Evolutionary conservation across 2,113 vertebrate species (phyloP), one percentile per base, ranked within the genome.

Genomic region (Manacus vitellinus): DNA sequence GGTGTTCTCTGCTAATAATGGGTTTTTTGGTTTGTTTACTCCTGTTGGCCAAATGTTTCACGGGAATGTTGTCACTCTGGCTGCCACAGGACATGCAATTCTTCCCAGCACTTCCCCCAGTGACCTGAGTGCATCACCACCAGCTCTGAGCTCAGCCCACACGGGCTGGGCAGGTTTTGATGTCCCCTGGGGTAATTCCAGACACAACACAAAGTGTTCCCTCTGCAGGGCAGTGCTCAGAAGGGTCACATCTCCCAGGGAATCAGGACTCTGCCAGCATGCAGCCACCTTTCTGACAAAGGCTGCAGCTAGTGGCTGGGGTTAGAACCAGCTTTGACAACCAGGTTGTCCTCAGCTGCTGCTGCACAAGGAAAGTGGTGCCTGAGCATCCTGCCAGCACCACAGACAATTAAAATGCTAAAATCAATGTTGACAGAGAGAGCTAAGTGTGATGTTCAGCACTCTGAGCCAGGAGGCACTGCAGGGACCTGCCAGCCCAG

Each of bases 1-100:
- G n/a, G 37, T 13, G 49, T 81, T 95, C 92, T 88, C 88, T 87
- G 63, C 44, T 93, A 94, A 95, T 94, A 97, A 94, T 78, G 66
- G 67, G 52, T 2, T 5, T 25, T 66, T 65, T 88, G 49, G 37
- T 52, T 96, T 92, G 56, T 83, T 91, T 91, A 16, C 78, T 67
- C 70, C 75, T 78, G 43, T 61, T 84, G 66, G 41, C 78, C 92
- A 41, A 59, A 47, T 76, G 82, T 96, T 84, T 92, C 80, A 51
- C 31, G 82, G 89, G 24, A 63, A 46, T 21, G 17, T 71, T 89
- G 74, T 81, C 8, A 1, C 4, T 1, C 35, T 63, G 61, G 65
- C 35, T 93, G 71, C 65, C n/a, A 2, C 44, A 30, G n/a, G 37
- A 51, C n/a, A 21, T 3, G 4, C 23, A 44, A 1, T 31, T 33